Conservation (phyloP, 2,113 vertebrate genomes). For the Psilopsiagon aymara region DNA sequence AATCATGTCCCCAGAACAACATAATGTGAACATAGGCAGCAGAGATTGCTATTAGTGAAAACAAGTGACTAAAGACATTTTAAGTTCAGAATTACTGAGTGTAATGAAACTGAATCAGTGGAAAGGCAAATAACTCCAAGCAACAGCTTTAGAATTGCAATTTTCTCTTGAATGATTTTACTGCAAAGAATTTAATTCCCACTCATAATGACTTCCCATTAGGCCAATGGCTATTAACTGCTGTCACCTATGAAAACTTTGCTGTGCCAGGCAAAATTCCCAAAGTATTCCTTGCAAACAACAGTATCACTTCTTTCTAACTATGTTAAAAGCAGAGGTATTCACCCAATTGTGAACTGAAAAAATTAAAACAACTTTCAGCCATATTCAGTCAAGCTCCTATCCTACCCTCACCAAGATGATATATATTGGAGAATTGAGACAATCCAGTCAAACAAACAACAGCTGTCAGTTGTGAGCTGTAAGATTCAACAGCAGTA, state of each 20-base stretch:
- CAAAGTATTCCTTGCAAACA: neutral
- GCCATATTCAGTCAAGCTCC: neutral
- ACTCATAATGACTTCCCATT: neutral
- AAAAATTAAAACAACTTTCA: neutral
- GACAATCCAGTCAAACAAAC: neutral
- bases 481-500: neutral
- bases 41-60: neutral
- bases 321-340: neutral
- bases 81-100: neutral
- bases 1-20: neutral
- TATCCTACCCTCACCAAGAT: rapidly evolving
- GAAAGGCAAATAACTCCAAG: conserved; percentile 31
- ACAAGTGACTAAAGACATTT: neutral
- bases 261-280: neutral
- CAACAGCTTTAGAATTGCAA: neutral
- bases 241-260: neutral
- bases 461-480: neutral
- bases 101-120: neutral
- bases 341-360: neutral
- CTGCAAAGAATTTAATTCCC: conserved; percentile 19
- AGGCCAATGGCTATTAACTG: neutral
- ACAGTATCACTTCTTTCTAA: neutral
- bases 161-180: conserved; percentile 30
- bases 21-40: neutral
- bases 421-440: neutral